Evolutionary conservation across 1,140 invertebrate species (phyloP), one percentile per base, ranked within the genome.

Genomic region (Lepidurus packardi): DNA sequence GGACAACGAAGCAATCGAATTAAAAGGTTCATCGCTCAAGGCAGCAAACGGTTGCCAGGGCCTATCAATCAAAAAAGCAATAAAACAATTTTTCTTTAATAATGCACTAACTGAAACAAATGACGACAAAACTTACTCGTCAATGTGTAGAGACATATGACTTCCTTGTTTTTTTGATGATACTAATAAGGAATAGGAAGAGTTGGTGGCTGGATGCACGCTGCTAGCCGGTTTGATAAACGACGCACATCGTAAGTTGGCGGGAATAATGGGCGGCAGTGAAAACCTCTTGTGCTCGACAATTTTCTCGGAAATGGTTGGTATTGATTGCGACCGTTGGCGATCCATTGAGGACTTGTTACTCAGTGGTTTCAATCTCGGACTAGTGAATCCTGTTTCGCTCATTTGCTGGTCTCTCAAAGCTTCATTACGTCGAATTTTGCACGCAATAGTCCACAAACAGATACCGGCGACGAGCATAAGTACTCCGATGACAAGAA

Each of bases 21-120:
- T 80, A 79, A 79, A 82, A 11, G 81, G 81, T 75, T 82, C 81
- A 77, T 82, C 81, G 80, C 81, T 82, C 75, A 79, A 74, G 24
- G 80, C 81, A 25, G 53, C 21, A 65, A 65, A 65, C 16, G 53
- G 53, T 21, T 13, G 53, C 53, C 53, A 65, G 16, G 53, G 16
- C 4, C 53, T 65, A 65, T 4, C 13, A 13, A 65, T 21, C 13
- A 16, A 21, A 65, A 65, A 7, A 11, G 21, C 53, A 65, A 65
- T 65, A n/a, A 9, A 65, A 7, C 13, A 21, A 21, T 21, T 7
- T 65, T 6, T 65, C 21, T 21, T 21, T 1, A 47, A 21, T 65
- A 7, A 7, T 13, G 53, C 7, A 65, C 21, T 65, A 65, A 16
- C 53, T 13, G 7, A 1, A 65, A 65, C 21, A 7, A 7, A 65